Evolutionary conservation across 2,797 vertebrate genomes (phyloP), one percentile per base, ranked within the genome.

Genomic region (Hapalemur alaotrensis): DNA sequence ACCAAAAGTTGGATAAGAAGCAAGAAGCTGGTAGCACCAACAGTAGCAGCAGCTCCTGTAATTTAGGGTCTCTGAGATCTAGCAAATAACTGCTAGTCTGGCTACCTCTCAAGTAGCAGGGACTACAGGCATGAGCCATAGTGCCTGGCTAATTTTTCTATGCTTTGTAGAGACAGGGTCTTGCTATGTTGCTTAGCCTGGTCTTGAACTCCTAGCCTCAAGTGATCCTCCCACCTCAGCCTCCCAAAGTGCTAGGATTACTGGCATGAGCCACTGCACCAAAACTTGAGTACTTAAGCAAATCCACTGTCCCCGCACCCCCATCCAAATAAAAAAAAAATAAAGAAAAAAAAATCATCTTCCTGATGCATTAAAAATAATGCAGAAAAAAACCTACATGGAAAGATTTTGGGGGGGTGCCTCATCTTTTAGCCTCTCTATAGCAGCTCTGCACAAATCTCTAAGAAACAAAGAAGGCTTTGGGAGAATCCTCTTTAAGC

Each of bases 381-480:
- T 4, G 46, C 11, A 87, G 30, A n/a, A 38, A 17, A 79, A 57
- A 15, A 72, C 12, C 89, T 2, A 78, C 38, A 23, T 2, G 12
- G 43, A 88, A 93, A 23, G 4, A 22, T 10, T 32, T 38, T 89
- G 43, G 38, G 43, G 17, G 38, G 52, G 43, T 7, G 72, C 22
- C 61, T 89, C 41, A 35, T 25, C 61, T 90, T 91, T 88, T 69
- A 89, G n/a, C 46, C 13, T 91, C 32, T 82, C 52, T n/a, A 23
- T 0, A 38, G 48, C 20, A 84, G 41, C 43, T 72, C 57, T 43
- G 20, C 61, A 94, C 70, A 91, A 63, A 85, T 73, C 94, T 95
- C 83, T n/a, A 65, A 81, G 67, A 96, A 96, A 95, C 87, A 90
- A 95, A 95, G 73, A 5, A 0, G 2, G 84, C 54, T 95, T 86